These are phyloP conservation scores for Ranitomeya variabilis DNA, from an alignment of 2,113 vertebrate species.

Conservation along the genomic window DNA sequence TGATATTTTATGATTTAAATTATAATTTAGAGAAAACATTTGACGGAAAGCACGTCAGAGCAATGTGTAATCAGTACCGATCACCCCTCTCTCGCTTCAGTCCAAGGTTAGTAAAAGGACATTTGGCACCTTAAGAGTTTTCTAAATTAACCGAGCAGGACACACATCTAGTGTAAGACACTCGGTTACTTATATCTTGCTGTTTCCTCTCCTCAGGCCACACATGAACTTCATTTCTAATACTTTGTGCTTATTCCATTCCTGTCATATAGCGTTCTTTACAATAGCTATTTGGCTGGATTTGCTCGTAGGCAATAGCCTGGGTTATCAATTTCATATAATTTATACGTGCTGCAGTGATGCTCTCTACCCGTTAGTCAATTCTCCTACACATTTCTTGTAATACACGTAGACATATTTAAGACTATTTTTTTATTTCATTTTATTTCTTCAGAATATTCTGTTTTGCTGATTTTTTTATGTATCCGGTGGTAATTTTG, in stretches of 20 bases:
- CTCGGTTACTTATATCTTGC: not conserved
- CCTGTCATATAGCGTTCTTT: not conserved
- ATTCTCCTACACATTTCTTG: too few species aligned
- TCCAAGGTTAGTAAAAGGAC: conserved; percentile 46
- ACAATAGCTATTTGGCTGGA: not conserved
- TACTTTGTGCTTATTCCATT: conserved; percentile 10
- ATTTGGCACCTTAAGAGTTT: conserved; percentile 31
- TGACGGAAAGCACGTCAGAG: not conserved
- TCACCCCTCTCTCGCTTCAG: not conserved
- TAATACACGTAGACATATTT: not conserved
- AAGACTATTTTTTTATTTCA: not conserved
- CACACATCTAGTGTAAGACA: conserved; percentile 3
- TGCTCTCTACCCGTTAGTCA: not conserved
- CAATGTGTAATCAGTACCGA: conserved; percentile 5
- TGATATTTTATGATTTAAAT: not conserved
- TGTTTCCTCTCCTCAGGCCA: conserved; percentile 24
- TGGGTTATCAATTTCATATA: conserved; percentile 6
- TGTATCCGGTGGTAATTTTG: not conserved
- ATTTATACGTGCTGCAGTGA: conserved; percentile 5
- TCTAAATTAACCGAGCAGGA: conserved; percentile 14
- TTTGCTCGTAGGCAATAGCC: conserved; percentile 18
- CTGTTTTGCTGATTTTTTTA: not conserved
- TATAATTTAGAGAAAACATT: not conserved
- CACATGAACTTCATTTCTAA: conserved; percentile 42
- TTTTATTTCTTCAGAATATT: not conserved